These are phyloP conservation scores for Mesorhabditis sp. DNA, from an alignment of 2,888 invertebrate genomes.

Conservation along the genomic window DNA sequence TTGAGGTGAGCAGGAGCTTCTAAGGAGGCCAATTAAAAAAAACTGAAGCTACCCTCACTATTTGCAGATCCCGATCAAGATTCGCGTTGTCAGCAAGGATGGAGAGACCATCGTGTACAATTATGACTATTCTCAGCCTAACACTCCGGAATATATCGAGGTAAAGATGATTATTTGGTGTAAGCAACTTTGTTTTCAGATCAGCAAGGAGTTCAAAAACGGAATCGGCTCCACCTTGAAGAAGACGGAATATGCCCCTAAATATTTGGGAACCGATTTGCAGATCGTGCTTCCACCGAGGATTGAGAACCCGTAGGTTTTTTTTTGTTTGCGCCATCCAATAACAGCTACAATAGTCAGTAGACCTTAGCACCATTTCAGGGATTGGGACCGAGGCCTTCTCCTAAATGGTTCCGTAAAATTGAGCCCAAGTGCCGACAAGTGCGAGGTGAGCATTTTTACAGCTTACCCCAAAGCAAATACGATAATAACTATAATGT, in stretches of 20 bases:
- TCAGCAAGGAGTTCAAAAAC: constrained; percentile 29
- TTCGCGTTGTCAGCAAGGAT: constrained; percentile 38
- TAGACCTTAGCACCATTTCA: not conserved
- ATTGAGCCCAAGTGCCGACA: constrained; percentile 33
- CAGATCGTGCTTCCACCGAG: constrained; percentile 52
- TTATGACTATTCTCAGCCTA: constrained; percentile 45
- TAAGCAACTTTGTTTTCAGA: constrained; percentile 9
- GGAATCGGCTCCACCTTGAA: constrained; percentile 41
- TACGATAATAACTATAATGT: not conserved
- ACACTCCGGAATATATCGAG: constrained; percentile 46
- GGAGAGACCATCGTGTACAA: constrained; percentile 40
- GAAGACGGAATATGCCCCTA: constrained; percentile 36
- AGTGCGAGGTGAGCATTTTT: constrained; percentile 21
- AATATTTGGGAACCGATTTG: constrained; percentile 43
- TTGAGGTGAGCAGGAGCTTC: not conserved
- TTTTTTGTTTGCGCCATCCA: not conserved
- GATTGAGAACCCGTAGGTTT: constrained; percentile 30
- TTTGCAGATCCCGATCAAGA: constrained; percentile 36
- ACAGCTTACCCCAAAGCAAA: not conserved
- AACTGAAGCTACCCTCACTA: not conserved
- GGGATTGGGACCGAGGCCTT: constrained; percentile 47
- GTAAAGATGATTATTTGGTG: constrained; percentile 5
- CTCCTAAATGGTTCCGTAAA: constrained; percentile 43
- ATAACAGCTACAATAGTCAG: not conserved
- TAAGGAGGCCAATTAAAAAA: not conserved